Conservation (phyloP, 2,888 invertebrate species). For the Drosophila borealis region DNA sequence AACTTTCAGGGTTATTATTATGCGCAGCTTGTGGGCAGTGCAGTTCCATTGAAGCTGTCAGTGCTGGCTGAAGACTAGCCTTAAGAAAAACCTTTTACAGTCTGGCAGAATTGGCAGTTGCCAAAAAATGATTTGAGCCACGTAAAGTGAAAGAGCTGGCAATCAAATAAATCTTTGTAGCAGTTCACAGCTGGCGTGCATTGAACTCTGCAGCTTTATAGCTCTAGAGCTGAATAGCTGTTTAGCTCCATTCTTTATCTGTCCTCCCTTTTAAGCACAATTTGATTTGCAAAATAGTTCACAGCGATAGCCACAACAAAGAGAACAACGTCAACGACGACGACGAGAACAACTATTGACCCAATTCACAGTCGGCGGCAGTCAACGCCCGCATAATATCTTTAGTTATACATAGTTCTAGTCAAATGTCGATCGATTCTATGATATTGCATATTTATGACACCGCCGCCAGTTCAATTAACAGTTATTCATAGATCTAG, state of each 20-base stretch:
- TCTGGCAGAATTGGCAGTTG: conserved; percentile 27
- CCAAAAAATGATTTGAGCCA: conserved; percentile 20
- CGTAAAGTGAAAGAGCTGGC: background rate
- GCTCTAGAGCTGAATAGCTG: conserved; percentile 2
- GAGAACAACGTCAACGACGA: conserved; percentile 3
- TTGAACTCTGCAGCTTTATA: conserved; percentile 48
- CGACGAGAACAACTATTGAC: conserved; percentile 30
- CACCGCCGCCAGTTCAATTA: conserved; percentile 53
- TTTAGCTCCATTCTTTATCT: conserved; percentile 37
- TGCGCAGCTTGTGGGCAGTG: conserved; percentile 69
- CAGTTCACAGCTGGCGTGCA: conserved; percentile 39
- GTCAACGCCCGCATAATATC: conserved; percentile 55
- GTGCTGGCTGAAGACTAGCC: conserved; percentile 4
- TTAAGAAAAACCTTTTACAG: conserved; percentile 16
- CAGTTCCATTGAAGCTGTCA: conserved; percentile 59
- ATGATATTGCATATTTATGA: conserved; percentile 54
- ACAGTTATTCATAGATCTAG: conserved; percentile 45
- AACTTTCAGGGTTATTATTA: conserved; percentile 83
- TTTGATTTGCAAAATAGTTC: conserved; percentile 65
- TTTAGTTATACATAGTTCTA: conserved; percentile 2
- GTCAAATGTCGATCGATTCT: conserved; percentile 28
- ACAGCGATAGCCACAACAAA: conserved; percentile 11
- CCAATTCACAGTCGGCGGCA: conserved; percentile 42
- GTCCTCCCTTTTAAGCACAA: conserved; percentile 32
- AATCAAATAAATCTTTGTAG: conserved; percentile 27